Evolutionary conservation across 2,797 vertebrate species (phyloP).

Genomic region (Setipinna tenuifilis): DNA sequence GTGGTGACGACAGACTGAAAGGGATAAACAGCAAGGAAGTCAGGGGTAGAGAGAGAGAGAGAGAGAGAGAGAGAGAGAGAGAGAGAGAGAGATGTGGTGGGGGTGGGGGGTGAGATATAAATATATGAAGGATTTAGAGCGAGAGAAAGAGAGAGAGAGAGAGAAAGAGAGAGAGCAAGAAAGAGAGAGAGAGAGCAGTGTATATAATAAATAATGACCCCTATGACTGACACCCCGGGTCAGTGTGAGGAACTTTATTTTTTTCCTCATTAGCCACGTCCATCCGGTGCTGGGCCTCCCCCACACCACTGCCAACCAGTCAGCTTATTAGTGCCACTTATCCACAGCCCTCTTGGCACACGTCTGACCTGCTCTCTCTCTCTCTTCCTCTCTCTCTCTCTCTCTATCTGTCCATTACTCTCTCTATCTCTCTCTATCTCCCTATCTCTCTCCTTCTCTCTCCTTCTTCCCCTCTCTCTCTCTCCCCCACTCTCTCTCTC

Average conservation of each 20-base stretch:
- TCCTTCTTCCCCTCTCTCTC: not conserved
- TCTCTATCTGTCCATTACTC: not conserved
- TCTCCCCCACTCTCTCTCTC: not conserved
- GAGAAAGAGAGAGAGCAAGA: not conserved
- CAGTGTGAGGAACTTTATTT: constrained; percentile 54
- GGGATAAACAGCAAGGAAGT: not conserved
- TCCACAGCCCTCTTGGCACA: constrained; percentile 56
- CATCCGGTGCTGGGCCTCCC: constrained; percentile 60
- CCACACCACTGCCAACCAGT: constrained; percentile 74
- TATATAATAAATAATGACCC: constrained; percentile 70
- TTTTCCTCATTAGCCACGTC: constrained; percentile 70
- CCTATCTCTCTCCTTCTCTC: not conserved
- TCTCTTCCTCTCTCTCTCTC: not conserved
- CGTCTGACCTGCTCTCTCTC: constrained; percentile 12
- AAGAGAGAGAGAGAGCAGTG: not conserved
- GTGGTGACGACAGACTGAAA: constrained; percentile 30
- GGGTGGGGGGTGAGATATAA: no score
- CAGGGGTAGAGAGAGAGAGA: constrained; percentile 21
- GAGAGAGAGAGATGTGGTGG: not conserved
- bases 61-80: constrained; percentile 20
- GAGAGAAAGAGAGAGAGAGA: not conserved
- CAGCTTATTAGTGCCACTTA: constrained; percentile 82
- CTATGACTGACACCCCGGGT: constrained; percentile 67
- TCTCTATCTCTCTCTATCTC: not conserved
- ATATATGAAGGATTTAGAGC: no score